Base-by-base conservation (phyloP, 1,140 invertebrate species). In the Aphelenchoides avenae region DNA sequence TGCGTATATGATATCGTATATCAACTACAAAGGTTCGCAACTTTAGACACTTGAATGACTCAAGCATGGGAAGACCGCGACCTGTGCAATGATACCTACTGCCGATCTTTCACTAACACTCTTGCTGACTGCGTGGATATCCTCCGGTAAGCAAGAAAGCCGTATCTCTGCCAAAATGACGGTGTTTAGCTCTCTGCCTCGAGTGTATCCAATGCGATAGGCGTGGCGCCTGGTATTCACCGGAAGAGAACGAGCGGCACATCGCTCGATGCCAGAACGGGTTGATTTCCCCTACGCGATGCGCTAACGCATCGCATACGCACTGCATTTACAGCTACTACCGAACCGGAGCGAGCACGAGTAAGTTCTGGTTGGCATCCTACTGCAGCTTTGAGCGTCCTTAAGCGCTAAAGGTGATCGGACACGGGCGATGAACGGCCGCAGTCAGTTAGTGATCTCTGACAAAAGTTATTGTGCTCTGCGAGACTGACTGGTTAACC, bases 151-250 rank as follows among this genome's bases (percentile, higher is more conserved):
- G 26, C 20, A 41, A 22, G 39, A 39, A 3, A 15, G 37, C 37
- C 18, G 1, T 39, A 3, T 18, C 18, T 39, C 24, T 20, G 3
- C 24, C 18, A 18, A 18, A 46, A n/a, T n/a, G 34, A n/a, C 34
- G 34, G 13, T n/a, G 53, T 66, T 37, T 43, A 66, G 64, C 43
- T 24, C 39, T 34, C n/a, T 24, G 30, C 15, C 41, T 66, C 42
- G 49, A 68, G 29, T 70, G 67, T 50, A 64, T 70, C n/a, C 67
- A 70, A 58, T 70, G 67, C 52, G 66, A 70, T 37, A 46, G 67
- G 15, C 52, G 46, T 29, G 41, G 27, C 5, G 20, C 51, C 13
- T 73, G 71, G 70, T 70, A 71, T 46, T 65, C 67, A 1, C 71
- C 65, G 6, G 66, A 73, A 18, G 66, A 70, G 15, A 74, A 66